phyloP scores from a whole-genome alignment of 2,113 vertebrate species.

The Forbesichthys agassizii region DNA sequence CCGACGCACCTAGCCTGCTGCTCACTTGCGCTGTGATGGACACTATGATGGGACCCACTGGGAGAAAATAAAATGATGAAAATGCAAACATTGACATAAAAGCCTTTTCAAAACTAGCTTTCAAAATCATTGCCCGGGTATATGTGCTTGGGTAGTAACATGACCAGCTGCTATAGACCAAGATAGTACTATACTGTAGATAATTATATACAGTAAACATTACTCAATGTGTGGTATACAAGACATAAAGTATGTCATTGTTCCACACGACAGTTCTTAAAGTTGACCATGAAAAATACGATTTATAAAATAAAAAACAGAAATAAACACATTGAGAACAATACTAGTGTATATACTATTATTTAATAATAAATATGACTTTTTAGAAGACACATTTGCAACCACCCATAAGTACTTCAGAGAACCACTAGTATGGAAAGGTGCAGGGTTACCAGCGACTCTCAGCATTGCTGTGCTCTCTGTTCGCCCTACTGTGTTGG shows the following conservation, averaged over 20 bases:
- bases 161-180: too few species aligned
- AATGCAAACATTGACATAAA: background rate
- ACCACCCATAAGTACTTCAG: background rate
- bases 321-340: too few species aligned
- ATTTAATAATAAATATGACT: too few species aligned
- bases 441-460: slow-evolving; percentile 68
- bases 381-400: background rate
- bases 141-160: too few species aligned
- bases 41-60: slow-evolving; percentile 77
- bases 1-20: slow-evolving; percentile 52
- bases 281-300: too few species aligned
- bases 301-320: too few species aligned
- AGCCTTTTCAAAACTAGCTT: background rate
- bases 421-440: background rate
- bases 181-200: too few species aligned
- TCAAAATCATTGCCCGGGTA: background rate
- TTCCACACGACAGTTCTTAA: too few species aligned
- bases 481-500: slow-evolving; percentile 67
- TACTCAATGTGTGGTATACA: too few species aligned
- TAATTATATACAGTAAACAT: too few species aligned
- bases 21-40: slow-evolving; percentile 51
- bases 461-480: slow-evolving; percentile 56
- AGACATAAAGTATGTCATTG: too few species aligned
- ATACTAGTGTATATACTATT: too few species aligned
- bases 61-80: background rate